Evolutionary conservation across 2,113 vertebrate genomes (phyloP).

Genomic region (Scomber colias): DNA sequence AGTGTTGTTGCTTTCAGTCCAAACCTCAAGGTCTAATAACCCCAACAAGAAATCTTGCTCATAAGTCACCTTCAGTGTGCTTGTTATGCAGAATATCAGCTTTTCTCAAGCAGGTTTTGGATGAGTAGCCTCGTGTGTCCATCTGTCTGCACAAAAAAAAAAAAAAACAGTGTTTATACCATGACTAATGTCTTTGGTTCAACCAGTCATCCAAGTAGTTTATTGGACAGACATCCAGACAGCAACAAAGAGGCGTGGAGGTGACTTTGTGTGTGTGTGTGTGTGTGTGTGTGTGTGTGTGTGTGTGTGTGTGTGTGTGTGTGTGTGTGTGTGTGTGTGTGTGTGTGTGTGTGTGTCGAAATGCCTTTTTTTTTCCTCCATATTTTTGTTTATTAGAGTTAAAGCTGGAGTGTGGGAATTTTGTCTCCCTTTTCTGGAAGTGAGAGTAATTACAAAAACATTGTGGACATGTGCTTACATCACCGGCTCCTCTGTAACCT

Average conservation of each 20-base stretch:
- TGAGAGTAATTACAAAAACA: no score
- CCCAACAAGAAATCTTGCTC: background rate
- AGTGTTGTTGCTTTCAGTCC: conserved; percentile 12
- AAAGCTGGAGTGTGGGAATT: no score
- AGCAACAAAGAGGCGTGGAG: conserved; percentile 5
- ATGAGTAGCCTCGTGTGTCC: conserved; percentile 5
- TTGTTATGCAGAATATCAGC: background rate
- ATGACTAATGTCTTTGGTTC: conserved; percentile 10
- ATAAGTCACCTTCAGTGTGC: background rate
- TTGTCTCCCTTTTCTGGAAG: no score
- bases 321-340: no score
- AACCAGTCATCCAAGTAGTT: conserved; percentile 18
- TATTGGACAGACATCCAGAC: background rate
- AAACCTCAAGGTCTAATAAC: conserved; percentile 21
- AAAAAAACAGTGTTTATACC: conserved; percentile 10
- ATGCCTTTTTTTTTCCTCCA: background rate
- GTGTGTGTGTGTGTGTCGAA: background rate
- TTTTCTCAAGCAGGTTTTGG: background rate
- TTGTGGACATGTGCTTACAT: no score
- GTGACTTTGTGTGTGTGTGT: conserved; percentile 13
- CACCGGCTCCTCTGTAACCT: no score
- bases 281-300: background rate
- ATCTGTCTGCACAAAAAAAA: background rate
- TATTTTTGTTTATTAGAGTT: conserved; percentile 18
- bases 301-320: no score